These are phyloP conservation scores for Epistrophella euchroma DNA, from an alignment of 2,888 invertebrate genomes.

Conservation along the genomic window DNA sequence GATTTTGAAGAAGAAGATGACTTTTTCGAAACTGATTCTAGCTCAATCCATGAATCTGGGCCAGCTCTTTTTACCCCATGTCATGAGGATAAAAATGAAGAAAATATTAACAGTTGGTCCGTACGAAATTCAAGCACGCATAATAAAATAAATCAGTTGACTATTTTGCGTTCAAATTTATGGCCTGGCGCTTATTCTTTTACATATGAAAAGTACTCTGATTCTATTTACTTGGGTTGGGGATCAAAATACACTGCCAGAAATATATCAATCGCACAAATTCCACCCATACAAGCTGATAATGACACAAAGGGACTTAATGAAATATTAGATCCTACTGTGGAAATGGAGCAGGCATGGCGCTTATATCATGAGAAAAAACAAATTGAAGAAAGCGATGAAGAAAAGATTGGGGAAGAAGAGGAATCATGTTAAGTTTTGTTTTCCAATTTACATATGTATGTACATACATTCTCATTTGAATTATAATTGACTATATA, in stretches of 20 bases:
- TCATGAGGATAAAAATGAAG: constrained; percentile 77
- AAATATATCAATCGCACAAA: background rate
- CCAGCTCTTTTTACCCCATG: constrained; percentile 78
- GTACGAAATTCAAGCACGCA: constrained; percentile 86
- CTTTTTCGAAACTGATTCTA: background rate
- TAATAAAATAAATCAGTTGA: constrained; percentile 88
- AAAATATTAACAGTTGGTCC: constrained; percentile 87
- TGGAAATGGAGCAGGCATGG: constrained; percentile 91
- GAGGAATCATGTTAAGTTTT: constrained; percentile 10
- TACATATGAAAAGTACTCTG: constrained; percentile 86
- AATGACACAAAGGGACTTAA: constrained; percentile 85
- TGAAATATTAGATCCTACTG: constrained; percentile 85
- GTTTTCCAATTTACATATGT: background rate
- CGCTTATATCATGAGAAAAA: constrained; percentile 84
- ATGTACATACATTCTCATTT: too few relatives aligned
- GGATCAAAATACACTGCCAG: constrained; percentile 88
- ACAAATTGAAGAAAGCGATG: constrained; percentile 83
- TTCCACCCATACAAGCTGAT: constrained; percentile 85
- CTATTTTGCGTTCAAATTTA: constrained; percentile 90
- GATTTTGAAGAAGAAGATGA: constrained; percentile 76
- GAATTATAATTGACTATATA: too few relatives aligned
- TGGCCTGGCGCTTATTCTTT: constrained; percentile 96
- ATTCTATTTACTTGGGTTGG: constrained; percentile 92
- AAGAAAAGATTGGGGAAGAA: constrained; percentile 77
- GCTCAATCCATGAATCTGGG: background rate